Evolutionary conservation across 1,140 invertebrate species (phyloP).

Genomic region (Idris sp.): DNA sequence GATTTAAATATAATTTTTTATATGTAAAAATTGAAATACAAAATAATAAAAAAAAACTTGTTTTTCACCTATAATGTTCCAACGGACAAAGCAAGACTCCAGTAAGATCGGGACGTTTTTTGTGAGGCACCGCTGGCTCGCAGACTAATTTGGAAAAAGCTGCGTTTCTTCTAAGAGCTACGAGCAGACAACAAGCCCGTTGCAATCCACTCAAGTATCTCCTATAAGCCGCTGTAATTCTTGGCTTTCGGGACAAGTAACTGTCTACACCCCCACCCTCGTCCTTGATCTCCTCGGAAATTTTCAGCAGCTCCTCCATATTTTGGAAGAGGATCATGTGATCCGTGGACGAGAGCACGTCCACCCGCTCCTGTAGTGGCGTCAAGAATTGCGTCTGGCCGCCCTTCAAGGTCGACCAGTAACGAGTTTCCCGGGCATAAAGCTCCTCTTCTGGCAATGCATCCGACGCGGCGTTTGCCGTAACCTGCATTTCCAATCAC

Average conservation of each 20-base stretch:
- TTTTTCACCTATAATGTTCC: slow-evolving; percentile 84
- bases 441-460: slow-evolving; percentile 81
- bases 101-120: slow-evolving; percentile 88
- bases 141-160: slow-evolving; percentile 86
- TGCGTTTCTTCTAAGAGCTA: slow-evolving; percentile 80
- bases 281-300: slow-evolving; percentile 89
- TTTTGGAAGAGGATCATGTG: slow-evolving; percentile 90
- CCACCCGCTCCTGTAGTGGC: slow-evolving; percentile 84
- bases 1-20: no score
- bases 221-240: slow-evolving; percentile 86
- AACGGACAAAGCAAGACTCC: slow-evolving; percentile 88
- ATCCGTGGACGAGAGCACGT: slow-evolving; percentile 85
- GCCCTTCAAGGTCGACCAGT: slow-evolving; percentile 85
- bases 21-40: no score
- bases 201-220: slow-evolving; percentile 89
- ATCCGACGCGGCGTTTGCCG: slow-evolving; percentile 77
- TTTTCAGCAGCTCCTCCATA: slow-evolving; percentile 86
- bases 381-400: slow-evolving; percentile 86
- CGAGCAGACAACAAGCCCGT: slow-evolving; percentile 88
- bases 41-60: not conserved
- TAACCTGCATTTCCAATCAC: slow-evolving; percentile 66
- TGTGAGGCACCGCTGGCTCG: slow-evolving; percentile 85
- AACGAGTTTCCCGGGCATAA: slow-evolving; percentile 84
- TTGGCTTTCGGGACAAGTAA: slow-evolving; percentile 85
- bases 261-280: slow-evolving; percentile 85